Percentiles rank a stretch among this genome's conserved stretches.
Evolutionary conservation across 2,888 invertebrate genomes (phyloP).

Genomic region (Tholera decimalis): DNA sequence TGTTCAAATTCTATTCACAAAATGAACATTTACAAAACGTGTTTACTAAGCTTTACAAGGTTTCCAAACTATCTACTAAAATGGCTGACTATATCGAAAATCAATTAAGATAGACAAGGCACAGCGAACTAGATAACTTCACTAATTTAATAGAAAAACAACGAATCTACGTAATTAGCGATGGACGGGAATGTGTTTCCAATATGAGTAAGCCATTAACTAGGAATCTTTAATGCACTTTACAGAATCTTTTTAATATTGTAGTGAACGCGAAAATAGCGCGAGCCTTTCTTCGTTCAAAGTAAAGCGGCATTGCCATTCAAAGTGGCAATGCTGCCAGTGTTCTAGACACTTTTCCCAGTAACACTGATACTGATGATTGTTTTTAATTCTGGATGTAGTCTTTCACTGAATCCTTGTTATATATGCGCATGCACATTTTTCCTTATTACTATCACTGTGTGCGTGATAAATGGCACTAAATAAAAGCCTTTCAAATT

Average conservation of each 20-base stretch:
- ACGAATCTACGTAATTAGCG: conserved; percentile 22
- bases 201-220: conserved; percentile 22
- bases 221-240: background rate
- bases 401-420: no score
- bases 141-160: conserved; percentile 33
- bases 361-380: no score
- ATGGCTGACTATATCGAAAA: conserved; percentile 19
- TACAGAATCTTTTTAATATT: background rate
- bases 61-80: conserved; percentile 10
- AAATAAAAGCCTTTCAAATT: no score
- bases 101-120: conserved; percentile 19
- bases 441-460: no score
- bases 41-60: background rate
- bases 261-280: background rate
- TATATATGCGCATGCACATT: no score
- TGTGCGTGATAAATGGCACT: no score
- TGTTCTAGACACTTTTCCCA: no score
- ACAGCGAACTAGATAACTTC: conserved; percentile 26
- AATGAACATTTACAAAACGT: background rate
- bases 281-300: no score
- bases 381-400: no score
- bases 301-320: no score
- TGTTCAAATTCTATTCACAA: no score
- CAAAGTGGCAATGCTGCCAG: no score
- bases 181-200: conserved; percentile 32